Evolutionary conservation across 2,113 vertebrate species (phyloP).

Genomic region (Rhombomys opimus): DNA sequence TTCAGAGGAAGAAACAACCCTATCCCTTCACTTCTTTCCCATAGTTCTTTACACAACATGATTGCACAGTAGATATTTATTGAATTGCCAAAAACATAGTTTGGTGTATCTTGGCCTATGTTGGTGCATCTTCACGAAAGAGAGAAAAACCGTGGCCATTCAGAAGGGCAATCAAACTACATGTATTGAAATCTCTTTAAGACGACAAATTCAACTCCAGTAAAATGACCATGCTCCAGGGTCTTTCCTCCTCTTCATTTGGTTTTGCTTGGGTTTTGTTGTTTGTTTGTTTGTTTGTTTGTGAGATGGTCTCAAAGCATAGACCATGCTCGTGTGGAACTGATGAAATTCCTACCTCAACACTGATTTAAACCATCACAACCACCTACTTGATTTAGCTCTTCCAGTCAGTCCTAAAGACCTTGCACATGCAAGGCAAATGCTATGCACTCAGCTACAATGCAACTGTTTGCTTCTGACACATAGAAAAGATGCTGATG

Average conservation of each 20-base stretch:
- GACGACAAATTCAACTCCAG: background rate
- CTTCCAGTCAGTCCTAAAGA: background rate
- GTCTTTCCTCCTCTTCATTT: background rate
- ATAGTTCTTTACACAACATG: background rate
- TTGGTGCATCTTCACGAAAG: background rate
- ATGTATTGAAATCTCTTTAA: background rate
- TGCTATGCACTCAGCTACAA: background rate
- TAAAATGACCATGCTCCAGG: background rate
- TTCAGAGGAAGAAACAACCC: conserved; percentile 9
- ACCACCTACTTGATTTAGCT: background rate
- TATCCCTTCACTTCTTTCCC: background rate
- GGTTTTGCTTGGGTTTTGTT: background rate
- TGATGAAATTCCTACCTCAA: background rate
- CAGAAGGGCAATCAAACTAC: background rate
- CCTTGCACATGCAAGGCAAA: background rate
- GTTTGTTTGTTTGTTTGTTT: background rate
- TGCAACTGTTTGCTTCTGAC: background rate
- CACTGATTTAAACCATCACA: background rate
- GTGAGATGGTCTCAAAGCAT: background rate
- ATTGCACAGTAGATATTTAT: background rate
- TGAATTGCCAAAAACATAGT: background rate
- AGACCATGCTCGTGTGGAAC: background rate
- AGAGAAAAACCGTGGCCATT: background rate
- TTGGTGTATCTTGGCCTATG: background rate
- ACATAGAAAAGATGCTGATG: background rate